Evolutionary conservation across 2,888 invertebrate genomes (phyloP), one percentile per base, ranked within the genome.

Genomic region (Lasioglossum villosulum): DNA sequence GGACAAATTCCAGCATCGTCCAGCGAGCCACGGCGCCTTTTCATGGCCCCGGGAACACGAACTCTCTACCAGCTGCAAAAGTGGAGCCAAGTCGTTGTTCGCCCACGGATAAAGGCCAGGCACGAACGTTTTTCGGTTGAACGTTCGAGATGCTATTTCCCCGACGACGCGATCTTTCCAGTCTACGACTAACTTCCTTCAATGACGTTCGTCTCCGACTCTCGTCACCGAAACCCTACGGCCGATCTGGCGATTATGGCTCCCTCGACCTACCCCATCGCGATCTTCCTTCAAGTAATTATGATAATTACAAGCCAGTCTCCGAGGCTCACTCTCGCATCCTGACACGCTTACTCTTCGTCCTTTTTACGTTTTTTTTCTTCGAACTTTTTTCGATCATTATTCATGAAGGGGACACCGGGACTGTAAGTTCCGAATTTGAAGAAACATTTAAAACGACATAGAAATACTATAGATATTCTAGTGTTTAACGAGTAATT

Each of bases 1-100:
- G 92, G 89, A 92, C 89, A 89, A 91, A 92, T 91, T 90, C 89
- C 91, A 81, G 72, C 74, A 77, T 76, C 88, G 86, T 85, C 63
- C 85, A 77, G 63, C 59, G 79, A 75, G 75, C 39, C 66, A 66
- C 73, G 75, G 56, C 68, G 75, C 80, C 83, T 75, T 86, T 86
- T 83, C 86, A 83, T 74, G 75, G 63, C 71, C 68, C 70, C 37
- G 68, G 83, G 59, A 81, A 82, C 82, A 75, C 71, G 81, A 42
- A 76, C 66, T 68, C 71, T 68, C 75, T 48, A 66, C 63, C 16
- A 74, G 73, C 56, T 75, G 66, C 19, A 73, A 82, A 84, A 75
- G 39, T 66, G 75, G 59, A 80, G 82, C 76, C 75, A 66, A 82
- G 83, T 85, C 88, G 86, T 89, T 89, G 89, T 83, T 83, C 76